Evolutionary conservation across 1,140 invertebrate species (phyloP).

Genomic region (Onthophagus taurus): DNA sequence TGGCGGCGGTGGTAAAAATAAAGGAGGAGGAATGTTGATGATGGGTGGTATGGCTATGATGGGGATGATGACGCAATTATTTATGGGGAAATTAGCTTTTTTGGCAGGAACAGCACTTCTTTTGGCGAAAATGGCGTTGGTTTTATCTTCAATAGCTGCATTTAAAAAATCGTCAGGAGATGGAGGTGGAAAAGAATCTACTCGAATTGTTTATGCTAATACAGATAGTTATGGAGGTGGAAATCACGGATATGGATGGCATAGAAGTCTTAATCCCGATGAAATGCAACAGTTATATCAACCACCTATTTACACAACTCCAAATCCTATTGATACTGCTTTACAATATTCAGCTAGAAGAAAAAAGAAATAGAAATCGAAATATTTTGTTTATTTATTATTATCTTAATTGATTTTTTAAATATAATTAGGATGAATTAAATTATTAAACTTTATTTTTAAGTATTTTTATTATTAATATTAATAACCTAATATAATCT

Average conservation of each 20-base stretch:
- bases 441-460: no score
- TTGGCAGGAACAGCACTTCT: constrained; percentile 56
- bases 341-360: no score
- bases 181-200: constrained; percentile 43
- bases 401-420: no score
- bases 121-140: constrained; percentile 55
- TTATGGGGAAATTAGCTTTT: constrained; percentile 57
- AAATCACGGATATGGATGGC: constrained; percentile 41
- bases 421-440: no score
- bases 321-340: no score
- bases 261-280: constrained; percentile 38
- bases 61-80: constrained; percentile 54
- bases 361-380: no score
- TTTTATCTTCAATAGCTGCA: constrained; percentile 53
- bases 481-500: no score
- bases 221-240: constrained; percentile 33
- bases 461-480: no score
- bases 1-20: constrained; percentile 39
- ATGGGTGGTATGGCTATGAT: constrained; percentile 54
- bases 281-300: not conserved
- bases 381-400: no score
- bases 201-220: constrained; percentile 49
- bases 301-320: no score
- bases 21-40: constrained; percentile 45
- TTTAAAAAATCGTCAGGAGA: constrained; percentile 50